phyloP scores from a whole-genome alignment of 1,140 invertebrate genomes.

The Psix sp. region DNA sequence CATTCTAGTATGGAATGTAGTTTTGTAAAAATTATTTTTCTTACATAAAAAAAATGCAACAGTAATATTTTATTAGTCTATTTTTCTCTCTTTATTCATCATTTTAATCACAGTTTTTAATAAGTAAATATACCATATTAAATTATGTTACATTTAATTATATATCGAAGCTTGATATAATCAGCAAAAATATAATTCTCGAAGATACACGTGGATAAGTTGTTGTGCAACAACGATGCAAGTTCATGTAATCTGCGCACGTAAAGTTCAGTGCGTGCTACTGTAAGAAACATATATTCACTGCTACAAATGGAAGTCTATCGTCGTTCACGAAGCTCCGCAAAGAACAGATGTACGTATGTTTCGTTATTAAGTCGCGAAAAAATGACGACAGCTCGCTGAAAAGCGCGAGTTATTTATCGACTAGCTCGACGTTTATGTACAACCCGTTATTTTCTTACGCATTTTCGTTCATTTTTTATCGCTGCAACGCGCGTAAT shows the following conservation, averaged over 20 bases:
- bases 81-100: too few relatives aligned
- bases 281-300: constrained; percentile 22
- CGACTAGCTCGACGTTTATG: constrained; percentile 47
- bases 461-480: constrained; percentile 46
- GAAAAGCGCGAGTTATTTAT: constrained; percentile 46
- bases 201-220: constrained; percentile 3
- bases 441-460: constrained; percentile 54
- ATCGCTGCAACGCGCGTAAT: constrained; percentile 2
- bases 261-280: constrained; percentile 17
- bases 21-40: constrained; percentile 55
- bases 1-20: constrained; percentile 24
- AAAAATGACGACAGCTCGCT: constrained; percentile 32
- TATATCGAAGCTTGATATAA: too few relatives aligned
- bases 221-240: constrained; percentile 23
- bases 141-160: too few relatives aligned
- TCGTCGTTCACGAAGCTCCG: constrained; percentile 26
- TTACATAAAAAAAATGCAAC: constrained; percentile 23
- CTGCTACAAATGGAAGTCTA: constrained; percentile 25
- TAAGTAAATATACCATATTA: too few relatives aligned
- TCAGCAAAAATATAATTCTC: too few relatives aligned
- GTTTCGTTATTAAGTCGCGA: constrained; percentile 4
- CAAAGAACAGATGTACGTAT: constrained; percentile 13
- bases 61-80: too few relatives aligned
- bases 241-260: constrained; percentile 16
- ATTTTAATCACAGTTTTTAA: too few relatives aligned